Evolutionary conservation across 2,113 vertebrate genomes (phyloP), one percentile per base, ranked within the genome.

Genomic region (Ardeotis arabs): DNA sequence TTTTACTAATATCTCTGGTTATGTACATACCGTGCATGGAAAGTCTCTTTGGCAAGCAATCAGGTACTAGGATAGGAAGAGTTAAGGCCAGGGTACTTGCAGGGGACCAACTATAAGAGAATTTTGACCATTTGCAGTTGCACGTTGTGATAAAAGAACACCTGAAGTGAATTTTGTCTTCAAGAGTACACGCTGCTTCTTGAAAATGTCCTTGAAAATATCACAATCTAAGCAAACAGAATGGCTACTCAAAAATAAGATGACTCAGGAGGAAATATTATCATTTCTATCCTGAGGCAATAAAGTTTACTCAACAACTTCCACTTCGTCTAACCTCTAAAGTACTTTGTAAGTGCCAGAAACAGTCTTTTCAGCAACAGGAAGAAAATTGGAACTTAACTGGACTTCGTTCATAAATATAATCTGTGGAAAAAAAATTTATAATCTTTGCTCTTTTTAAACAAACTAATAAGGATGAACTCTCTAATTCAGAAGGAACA

Each of bases 141-240:
- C 20, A 37, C 6, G 28, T 85, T 37, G 18, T 59, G 72, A 23
- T 62, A 25, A 41, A 73, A 55, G 53, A 80, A 7, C 39, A 69
- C 33, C 55, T 41, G 45, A 90, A 84, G 39, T 5, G 9, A 82
- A 49, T 93, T 95, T 79, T 91, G 67, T 31, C 77, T 87, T 53
- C 67, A 44, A 49, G 47, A 76, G 41, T 13, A 9, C 21, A 16
- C 0, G 10, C 84, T 93, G 60, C 62, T 73, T 25, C 81, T 76
- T n/a, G 39, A 49, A 94, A 91, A 91, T 3, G 78, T 44, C 89
- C 82, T 96, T 91, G 90, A 75, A 78, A 94, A 75, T 10, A 60
- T 10, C 47, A 37, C 19, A 41, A 3, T 7, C 37, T 64, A 4
- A 64, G 63, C 0, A 8, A 79, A 62, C 15, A 64, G 62, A 68